phyloP scores from a whole-genome alignment of 2,113 vertebrate genomes.

The Dipodomys merriami region DNA sequence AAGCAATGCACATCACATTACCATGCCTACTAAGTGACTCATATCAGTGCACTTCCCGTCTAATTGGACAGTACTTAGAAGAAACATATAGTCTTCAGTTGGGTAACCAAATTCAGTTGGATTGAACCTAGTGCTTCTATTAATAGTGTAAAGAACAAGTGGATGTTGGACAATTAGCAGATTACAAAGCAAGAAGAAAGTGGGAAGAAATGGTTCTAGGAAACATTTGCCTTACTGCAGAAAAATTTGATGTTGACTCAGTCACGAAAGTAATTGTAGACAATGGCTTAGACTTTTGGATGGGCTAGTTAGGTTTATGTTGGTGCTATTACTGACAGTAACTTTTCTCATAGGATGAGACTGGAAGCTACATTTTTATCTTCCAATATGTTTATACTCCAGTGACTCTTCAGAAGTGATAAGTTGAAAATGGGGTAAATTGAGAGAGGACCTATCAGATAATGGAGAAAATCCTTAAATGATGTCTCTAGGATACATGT shows the following conservation, averaged over 20 bases:
- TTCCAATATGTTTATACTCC: background rate
- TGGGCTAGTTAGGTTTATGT: background rate
- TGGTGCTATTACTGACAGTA: background rate
- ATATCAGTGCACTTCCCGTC: background rate
- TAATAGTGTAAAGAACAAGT: background rate
- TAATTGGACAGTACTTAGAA: background rate
- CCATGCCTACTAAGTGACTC: background rate
- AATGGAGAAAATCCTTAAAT: background rate
- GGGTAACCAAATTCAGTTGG: too few species aligned
- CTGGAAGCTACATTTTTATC: background rate
- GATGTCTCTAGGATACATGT: background rate
- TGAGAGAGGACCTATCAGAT: background rate
- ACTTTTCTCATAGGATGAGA: background rate
- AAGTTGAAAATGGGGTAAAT: background rate
- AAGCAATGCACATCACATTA: rapidly evolving
- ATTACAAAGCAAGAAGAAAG: background rate
- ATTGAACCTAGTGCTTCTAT: background rate
- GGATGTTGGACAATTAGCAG: background rate
- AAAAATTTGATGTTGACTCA: background rate
- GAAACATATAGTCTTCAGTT: background rate
- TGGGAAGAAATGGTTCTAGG: background rate
- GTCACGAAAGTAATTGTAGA: background rate
- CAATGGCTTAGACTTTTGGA: background rate
- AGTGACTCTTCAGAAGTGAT: background rate
- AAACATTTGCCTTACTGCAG: background rate